Evolutionary conservation across 2,797 vertebrate genomes (phyloP).

Genomic region (Epinephelus coioides): DNA sequence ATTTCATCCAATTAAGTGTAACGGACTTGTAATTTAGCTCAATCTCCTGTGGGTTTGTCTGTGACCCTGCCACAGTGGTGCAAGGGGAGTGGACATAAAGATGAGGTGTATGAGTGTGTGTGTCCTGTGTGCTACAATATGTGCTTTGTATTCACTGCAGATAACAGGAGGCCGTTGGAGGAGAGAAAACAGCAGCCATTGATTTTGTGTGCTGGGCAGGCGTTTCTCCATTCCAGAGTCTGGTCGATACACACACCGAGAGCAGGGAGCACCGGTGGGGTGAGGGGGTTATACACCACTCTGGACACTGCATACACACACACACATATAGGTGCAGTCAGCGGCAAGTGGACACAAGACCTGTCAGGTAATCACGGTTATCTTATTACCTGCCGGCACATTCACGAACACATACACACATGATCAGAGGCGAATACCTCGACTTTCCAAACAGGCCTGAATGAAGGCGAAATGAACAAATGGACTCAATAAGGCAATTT

Average conservation of each 20-base stretch:
- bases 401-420: slow-evolving; percentile 50
- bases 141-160: slow-evolving; percentile 83
- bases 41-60: slow-evolving; percentile 59
- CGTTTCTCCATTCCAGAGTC: slow-evolving; percentile 84
- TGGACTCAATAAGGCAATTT: slow-evolving; percentile 66
- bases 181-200: slow-evolving; percentile 83
- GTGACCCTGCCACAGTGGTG: slow-evolving; percentile 29
- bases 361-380: slow-evolving; percentile 77
- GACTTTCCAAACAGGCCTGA: slow-evolving; percentile 39
- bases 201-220: slow-evolving; percentile 87
- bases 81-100: slow-evolving; percentile 53
- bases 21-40: slow-evolving; percentile 68
- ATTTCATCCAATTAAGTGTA: slow-evolving; percentile 70
- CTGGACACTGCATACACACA: slow-evolving; percentile 59
- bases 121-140: slow-evolving; percentile 65
- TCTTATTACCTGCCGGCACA: slow-evolving; percentile 66
- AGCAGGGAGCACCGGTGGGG: slow-evolving; percentile 53
- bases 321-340: slow-evolving; percentile 56
- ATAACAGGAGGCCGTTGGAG: slow-evolving; percentile 78
- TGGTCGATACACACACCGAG: slow-evolving; percentile 82
- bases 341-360: slow-evolving; percentile 66
- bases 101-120: slow-evolving; percentile 64
- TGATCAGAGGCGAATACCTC: slow-evolving; percentile 48
- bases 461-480: slow-evolving; percentile 60
- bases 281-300: slow-evolving; percentile 66